Base-by-base conservation (phyloP, 2,113 vertebrate genomes). In the Seriola quinqueradiata region DNA sequence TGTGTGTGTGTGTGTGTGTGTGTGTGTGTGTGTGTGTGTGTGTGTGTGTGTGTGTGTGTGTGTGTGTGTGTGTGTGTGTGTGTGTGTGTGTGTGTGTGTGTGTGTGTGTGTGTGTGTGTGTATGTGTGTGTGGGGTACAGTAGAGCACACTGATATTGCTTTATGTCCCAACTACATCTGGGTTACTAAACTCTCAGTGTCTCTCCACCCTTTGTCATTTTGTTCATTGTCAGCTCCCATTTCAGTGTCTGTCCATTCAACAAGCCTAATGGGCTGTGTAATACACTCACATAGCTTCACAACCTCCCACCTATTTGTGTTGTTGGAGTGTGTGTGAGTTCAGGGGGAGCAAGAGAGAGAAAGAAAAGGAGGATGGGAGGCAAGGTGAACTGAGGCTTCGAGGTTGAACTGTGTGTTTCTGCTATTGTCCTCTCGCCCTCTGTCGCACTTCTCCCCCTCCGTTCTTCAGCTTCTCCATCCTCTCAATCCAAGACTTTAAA, bases 241-340 rank as follows among this genome's bases (percentile, higher is more conserved):
- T 92, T 90, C 83, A 55, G 66, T 38, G 19, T 84, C 75, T 73
- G 87, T 92, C 90, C 88, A 90, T 92, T 92, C 91, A 89, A 86
- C 86, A 75, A 44, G 81, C 81, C 81, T 93, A 94, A 94, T 94
- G 93, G 89, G 91, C 76, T 93, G 92, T 92, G 91, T 94, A 93
- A 94, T 90, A 87, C 87, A 86, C 91, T 92, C 82, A 84, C 88
- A 92, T 87, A 81, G 89, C 77, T 88, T 82, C 84, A 83, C 82
- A 79, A 77, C 85, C 89, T 81, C 90, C 87, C 89, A 91, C 89
- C 82, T 89, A 82, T 87, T 91, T 90, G 74, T 88, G 75, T 73
- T 82, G 69, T 85, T 85, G 77, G 68, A 36, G 68, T 54, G 59
- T 78, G 55, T 79, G 40, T 79, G 64, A 54, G 68, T 70, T 58